Evolutionary conservation across 2,888 invertebrate species (phyloP).

Genomic region (Drosophila atripex): DNA sequence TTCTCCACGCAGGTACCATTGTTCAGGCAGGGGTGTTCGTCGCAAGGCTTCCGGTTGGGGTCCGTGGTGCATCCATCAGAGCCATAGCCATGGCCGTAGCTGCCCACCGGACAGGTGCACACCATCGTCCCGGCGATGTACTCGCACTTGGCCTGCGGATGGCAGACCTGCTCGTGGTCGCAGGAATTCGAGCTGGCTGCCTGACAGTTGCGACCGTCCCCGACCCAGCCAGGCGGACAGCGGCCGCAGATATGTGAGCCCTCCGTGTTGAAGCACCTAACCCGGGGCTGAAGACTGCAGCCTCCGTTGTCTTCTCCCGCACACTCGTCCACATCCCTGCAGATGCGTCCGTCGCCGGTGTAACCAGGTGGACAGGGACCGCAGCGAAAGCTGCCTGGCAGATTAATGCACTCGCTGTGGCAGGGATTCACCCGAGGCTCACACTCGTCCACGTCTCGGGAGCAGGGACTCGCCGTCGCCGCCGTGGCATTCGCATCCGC

Average conservation of each 20-base stretch:
- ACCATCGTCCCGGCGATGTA: conserved; percentile 87
- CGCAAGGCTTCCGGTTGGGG: conserved; percentile 84
- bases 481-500: conserved; percentile 81
- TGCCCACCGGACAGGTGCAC: conserved; percentile 92
- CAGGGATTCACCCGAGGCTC: conserved; percentile 88
- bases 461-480: conserved; percentile 88
- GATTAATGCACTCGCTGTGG: conserved; percentile 93
- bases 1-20: conserved; percentile 84
- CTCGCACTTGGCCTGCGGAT: conserved; percentile 92
- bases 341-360: conserved; percentile 93
- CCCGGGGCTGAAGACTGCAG: conserved; percentile 91
- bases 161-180: conserved; percentile 87
- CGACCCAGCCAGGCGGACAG: conserved; percentile 94
- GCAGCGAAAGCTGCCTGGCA: conserved; percentile 94
- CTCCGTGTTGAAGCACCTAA: conserved; percentile 94
- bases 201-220: conserved; percentile 91
- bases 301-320: conserved; percentile 90
- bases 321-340: conserved; percentile 96
- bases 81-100: conserved; percentile 92
- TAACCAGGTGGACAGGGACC: conserved; percentile 94
- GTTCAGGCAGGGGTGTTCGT: conserved; percentile 86
- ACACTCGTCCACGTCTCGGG: conserved; percentile 95
- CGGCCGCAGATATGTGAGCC: conserved; percentile 94
- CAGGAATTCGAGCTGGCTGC: conserved; percentile 72
- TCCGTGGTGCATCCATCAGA: conserved; percentile 88